Conservation (phyloP, 2,113 vertebrate species). For the Falcunculus frontatus region DNA sequence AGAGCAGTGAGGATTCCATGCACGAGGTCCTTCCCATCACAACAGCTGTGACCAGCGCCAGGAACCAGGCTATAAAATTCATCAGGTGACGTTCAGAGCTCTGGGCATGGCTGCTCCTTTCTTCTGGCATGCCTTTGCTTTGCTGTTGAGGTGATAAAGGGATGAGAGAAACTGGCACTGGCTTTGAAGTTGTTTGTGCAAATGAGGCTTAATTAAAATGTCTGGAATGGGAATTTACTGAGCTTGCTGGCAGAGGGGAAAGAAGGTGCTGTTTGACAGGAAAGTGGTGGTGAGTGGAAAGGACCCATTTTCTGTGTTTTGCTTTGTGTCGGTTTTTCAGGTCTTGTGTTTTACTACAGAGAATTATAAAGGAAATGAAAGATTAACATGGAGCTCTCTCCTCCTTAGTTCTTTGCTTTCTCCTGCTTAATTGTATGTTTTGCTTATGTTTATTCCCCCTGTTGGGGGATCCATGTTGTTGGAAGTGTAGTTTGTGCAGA, state of each 20-base stretch:
- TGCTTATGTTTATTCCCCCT: background rate
- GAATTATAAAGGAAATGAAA: background rate
- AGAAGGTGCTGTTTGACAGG: background rate
- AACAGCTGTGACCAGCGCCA: background rate
- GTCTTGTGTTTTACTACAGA: background rate
- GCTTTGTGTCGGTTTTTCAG: background rate
- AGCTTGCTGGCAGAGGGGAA: background rate
- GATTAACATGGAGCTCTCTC: background rate
- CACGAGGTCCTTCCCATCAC: background rate
- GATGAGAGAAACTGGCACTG: background rate
- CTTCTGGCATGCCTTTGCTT: background rate
- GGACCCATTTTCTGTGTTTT: background rate
- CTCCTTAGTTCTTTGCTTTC: background rate
- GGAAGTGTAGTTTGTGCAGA: background rate
- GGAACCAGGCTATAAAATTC: background rate
- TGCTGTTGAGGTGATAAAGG: background rate
- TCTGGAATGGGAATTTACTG: background rate
- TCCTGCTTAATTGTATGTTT: background rate
- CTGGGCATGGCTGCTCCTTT: background rate
- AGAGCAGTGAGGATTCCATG: background rate
- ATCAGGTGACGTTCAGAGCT: slow-evolving; percentile 71
- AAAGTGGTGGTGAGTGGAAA: background rate
- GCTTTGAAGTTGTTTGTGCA: slow-evolving; percentile 16
- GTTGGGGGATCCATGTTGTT: background rate
- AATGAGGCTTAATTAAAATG: slow-evolving; percentile 25